A percentile compares a stretch with the other conserved stretches of the same genome.
Evolutionary conservation across 2,888 invertebrate species (phyloP).

Genomic region (Abscondita cerata): DNA sequence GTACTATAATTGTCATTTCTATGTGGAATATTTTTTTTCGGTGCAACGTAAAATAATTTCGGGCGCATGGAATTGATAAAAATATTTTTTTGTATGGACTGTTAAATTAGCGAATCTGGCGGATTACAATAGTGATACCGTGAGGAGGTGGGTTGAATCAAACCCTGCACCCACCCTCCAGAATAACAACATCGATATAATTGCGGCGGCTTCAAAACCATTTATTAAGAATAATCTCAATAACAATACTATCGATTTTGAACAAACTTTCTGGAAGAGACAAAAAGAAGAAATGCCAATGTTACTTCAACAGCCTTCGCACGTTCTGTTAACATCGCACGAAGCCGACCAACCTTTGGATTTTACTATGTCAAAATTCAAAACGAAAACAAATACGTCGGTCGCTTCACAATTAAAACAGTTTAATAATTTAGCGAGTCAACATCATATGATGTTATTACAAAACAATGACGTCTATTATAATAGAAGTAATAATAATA

Average conservation of each 20-base stretch:
- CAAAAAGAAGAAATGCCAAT: conserved; percentile 65
- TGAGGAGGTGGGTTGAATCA: conserved; percentile 67
- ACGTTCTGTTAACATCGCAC: conserved; percentile 60
- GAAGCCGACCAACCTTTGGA: conserved; percentile 71
- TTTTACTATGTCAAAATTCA: conserved; percentile 73
- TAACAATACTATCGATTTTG: conserved; percentile 63
- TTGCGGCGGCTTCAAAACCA: conserved; percentile 30
- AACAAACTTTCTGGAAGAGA: conserved; percentile 51
- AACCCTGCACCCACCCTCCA: conserved; percentile 62
- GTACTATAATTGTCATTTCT: conserved; percentile 3
- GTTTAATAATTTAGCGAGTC: conserved; percentile 50
- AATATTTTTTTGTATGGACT: conserved; percentile 13
- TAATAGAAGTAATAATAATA: conserved; percentile 53
- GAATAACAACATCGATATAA: conserved; percentile 45
- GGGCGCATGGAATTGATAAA: background rate
- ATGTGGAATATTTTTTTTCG: background rate
- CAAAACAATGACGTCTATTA: conserved; percentile 57
- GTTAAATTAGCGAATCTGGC: conserved; percentile 62
- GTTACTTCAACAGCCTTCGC: conserved; percentile 63
- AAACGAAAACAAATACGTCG: conserved; percentile 54
- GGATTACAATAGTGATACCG: conserved; percentile 66
- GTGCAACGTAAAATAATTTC: background rate
- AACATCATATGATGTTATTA: conserved; percentile 57
- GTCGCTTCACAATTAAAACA: conserved; percentile 56
- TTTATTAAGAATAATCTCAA: conserved; percentile 58